phyloP scores from a whole-genome alignment of 2,797 vertebrate genomes.

The Amblyraja radiata region DNA sequence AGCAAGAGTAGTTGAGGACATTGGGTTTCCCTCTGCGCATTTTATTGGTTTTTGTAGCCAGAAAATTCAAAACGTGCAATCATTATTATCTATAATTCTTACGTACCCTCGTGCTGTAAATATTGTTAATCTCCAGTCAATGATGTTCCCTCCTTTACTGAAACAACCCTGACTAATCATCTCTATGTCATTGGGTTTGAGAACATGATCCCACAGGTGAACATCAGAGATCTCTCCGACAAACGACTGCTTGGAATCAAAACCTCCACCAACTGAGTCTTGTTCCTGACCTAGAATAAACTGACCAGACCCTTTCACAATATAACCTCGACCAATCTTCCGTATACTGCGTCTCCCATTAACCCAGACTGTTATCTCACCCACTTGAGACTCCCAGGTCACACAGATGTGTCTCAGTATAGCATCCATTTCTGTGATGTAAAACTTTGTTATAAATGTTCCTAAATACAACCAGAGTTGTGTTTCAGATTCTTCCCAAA shows the following conservation, averaged over 20 bases:
- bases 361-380: background rate
- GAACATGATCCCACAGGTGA: background rate
- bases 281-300: background rate
- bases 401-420: background rate
- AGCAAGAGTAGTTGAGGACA: background rate
- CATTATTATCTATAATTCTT: background rate
- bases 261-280: background rate
- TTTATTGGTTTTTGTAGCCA: background rate
- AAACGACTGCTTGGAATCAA: background rate
- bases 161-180: background rate
- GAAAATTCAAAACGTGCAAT: background rate
- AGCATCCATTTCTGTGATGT: background rate
- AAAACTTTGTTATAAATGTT: accelerated
- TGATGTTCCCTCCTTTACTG: background rate
- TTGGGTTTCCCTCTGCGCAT: background rate
- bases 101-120: background rate
- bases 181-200: background rate
- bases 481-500: background rate
- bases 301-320: background rate
- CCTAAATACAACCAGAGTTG: background rate
- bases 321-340: background rate
- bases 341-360: background rate
- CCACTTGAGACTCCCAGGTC: background rate
- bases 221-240: background rate
- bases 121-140: background rate